Base-by-base conservation (phyloP, 2,113 vertebrate genomes). In the Sclerurus mexicanus region DNA sequence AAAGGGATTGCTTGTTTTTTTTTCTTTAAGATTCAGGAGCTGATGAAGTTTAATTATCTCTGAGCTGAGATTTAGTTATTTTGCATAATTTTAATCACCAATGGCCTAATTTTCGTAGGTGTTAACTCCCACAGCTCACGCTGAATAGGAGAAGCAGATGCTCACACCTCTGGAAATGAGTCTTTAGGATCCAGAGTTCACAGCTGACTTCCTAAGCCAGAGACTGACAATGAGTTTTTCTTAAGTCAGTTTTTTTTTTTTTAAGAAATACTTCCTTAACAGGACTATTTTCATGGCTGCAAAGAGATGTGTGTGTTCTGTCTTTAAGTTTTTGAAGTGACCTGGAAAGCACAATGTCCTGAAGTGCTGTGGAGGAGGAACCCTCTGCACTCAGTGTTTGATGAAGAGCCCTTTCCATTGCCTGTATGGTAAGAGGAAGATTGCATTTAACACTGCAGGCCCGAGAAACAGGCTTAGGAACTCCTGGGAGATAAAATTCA, bases 1-100 rank as follows among this genome's bases (percentile, higher is more conserved):
- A 52, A 77, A 63, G 52, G 42, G 25, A 22, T 46, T 72, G 17
- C 59, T 56, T n/a, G n/a, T n/a, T 44, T 25, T 50, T 47, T 55
- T 72, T 69, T 84, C 55, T 80, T 52, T 14, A 1, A 62, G 5
- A 71, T 74, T 90, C 77, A 42, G 53, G 14, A 53, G 23, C 53
- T 71, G 82, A 85, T 95, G 75, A 83, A 93, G 39, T 85, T 96
- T 96, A 94, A 89, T 96, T 96, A 90, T 87, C 49, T 90, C 60
- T 80, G 73, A 82, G 71, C 63, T 94, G 33, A 90, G 76, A 66
- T 90, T 94, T 90, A 82, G 91, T 81, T 96, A 90, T 90, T 95
- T 96, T 95, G 72, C 93, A 90, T 91, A 94, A 95, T 94, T 96
- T 93, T 93, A 95, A 95, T 94, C 85, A 93, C 66, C 2, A 35